phyloP scores from a whole-genome alignment of 2,888 invertebrate species.

The Trachelus tabidus region DNA sequence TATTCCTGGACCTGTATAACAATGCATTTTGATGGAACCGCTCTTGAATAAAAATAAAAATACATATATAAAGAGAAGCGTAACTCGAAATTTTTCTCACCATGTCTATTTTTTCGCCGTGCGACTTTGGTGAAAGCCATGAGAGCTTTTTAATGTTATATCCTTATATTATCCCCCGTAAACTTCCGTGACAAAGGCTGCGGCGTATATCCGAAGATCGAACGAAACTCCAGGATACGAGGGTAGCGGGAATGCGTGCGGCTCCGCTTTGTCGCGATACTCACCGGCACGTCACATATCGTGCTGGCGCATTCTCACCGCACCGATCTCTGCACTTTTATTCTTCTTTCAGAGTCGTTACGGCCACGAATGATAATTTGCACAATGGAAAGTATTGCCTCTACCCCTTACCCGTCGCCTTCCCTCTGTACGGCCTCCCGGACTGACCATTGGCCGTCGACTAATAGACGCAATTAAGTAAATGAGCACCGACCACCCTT shows the following conservation, averaged over 20 bases:
- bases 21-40: neutral
- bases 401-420: neutral
- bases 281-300: conserved; percentile 36
- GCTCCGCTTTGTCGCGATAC: conserved; percentile 43
- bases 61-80: neutral
- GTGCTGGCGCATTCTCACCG: conserved; percentile 29
- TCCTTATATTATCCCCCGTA: neutral
- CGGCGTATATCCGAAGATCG: neutral
- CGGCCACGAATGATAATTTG: conserved; percentile 1
- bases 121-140: neutral
- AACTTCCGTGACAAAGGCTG: neutral
- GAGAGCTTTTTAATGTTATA: neutral
- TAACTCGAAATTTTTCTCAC: neutral
- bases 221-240: neutral
- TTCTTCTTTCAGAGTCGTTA: conserved; percentile 1
- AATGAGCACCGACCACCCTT: conserved; percentile 35
- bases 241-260: conserved; percentile 35
- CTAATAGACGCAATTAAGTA: conserved; percentile 38
- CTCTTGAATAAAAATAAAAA: neutral
- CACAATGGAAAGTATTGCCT: neutral
- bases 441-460: neutral
- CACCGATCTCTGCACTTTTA: neutral
- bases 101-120: neutral
- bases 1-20: conserved; percentile 19
- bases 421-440: neutral